A percentile compares a stretch with the other conserved stretches of the same genome.
Evolutionary conservation across 2,888 invertebrate genomes (phyloP).

Genomic region (Apamea monoglypha): DNA sequence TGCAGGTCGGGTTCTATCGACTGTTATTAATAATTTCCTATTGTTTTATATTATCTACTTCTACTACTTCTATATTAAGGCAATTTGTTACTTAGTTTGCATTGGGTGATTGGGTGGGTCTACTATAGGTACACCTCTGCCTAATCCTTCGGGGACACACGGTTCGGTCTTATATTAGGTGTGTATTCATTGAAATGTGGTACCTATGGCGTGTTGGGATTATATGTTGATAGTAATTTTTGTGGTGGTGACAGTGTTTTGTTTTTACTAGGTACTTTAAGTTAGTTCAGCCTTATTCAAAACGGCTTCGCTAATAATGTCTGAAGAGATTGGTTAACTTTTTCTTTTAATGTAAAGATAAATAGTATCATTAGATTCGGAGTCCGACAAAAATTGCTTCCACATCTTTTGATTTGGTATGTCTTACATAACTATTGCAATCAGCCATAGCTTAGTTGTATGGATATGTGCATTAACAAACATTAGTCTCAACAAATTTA

Average conservation of each 20-base stretch:
- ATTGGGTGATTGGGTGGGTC: no score
- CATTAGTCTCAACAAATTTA: neutral
- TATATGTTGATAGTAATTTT: neutral
- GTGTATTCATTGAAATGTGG: neutral
- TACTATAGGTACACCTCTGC: no score
- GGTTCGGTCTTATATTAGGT: no score
- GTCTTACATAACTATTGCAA: neutral
- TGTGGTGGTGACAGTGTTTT: neutral
- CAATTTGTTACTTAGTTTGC: neutral
- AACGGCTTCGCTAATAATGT: neutral
- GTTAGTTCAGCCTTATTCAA: neutral
- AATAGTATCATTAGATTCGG: neutral
- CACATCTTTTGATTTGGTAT: neutral
- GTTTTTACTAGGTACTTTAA: neutral
- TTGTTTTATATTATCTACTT: constrained; percentile 16
- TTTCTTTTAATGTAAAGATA: neutral
- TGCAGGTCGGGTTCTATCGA: constrained; percentile 49
- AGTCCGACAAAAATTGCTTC: neutral
- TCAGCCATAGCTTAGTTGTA: neutral
- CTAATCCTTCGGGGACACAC: no score
- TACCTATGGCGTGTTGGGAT: neutral
- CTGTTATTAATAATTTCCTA: constrained; percentile 29
- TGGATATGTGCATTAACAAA: neutral
- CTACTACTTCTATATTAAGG: neutral
- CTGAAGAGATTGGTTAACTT: neutral